Percentiles rank a stretch among this genome's conserved stretches.
phyloP scores from a whole-genome alignment of 2,888 invertebrate genomes.

The Agonopterix alstromeriana region DNA sequence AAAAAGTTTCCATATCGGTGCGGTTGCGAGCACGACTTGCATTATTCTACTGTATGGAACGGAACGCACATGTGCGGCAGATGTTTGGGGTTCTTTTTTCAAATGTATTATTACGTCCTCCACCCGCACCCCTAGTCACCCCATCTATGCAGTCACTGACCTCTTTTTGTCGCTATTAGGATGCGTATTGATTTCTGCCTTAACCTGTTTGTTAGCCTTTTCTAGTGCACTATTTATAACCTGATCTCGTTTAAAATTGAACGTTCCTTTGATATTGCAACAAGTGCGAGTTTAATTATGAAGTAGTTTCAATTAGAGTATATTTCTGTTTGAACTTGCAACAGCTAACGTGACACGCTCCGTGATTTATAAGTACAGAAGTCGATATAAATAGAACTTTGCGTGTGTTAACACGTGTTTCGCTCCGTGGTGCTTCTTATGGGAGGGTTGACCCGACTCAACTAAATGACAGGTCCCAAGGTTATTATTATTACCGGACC shows the following conservation, averaged over 20 bases:
- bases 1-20: constrained; percentile 56
- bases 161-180: constrained; percentile 53
- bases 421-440: constrained; percentile 25
- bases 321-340: too few relatives aligned
- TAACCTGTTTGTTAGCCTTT: constrained; percentile 46
- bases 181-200: constrained; percentile 36
- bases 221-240: background rate
- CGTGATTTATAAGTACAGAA: constrained; percentile 18
- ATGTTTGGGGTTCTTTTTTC: constrained; percentile 69
- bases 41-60: constrained; percentile 60
- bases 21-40: constrained; percentile 62
- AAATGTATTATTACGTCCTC: constrained; percentile 60
- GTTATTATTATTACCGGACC: constrained; percentile 21
- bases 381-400: constrained; percentile 43
- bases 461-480: constrained; percentile 43
- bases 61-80: constrained; percentile 70
- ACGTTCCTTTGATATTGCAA: too few relatives aligned
- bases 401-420: constrained; percentile 61
- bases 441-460: constrained; percentile 39
- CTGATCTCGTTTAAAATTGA: too few relatives aligned
- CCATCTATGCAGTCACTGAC: constrained; percentile 65
- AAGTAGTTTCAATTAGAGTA: background rate
- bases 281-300: background rate
- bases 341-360: constrained; percentile 9
- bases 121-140: constrained; percentile 42